These are phyloP conservation scores for Epistrophe grossulariae DNA, from an alignment of 2,888 invertebrate genomes.

Conservation along the genomic window DNA sequence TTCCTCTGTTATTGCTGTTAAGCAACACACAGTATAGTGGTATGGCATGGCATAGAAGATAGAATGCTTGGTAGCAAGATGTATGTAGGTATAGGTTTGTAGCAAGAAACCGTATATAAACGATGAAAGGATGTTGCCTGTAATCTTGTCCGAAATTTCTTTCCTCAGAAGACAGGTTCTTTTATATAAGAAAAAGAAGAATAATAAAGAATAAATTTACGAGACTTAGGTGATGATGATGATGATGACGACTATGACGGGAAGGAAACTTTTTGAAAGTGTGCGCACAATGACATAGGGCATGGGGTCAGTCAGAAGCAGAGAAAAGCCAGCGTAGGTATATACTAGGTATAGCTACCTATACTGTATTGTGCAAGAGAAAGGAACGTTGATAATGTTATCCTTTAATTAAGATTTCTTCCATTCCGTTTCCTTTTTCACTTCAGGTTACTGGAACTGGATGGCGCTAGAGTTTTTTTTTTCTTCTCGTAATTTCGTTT, in stretches of 20 bases:
- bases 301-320: not conserved
- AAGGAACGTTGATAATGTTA: slow-evolving; percentile 51
- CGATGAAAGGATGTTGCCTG: slow-evolving; percentile 48
- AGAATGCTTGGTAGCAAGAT: not conserved
- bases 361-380: not conserved
- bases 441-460: slow-evolving; percentile 43
- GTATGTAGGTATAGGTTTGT: slow-evolving; percentile 13
- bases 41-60: not conserved
- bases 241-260: slow-evolving; percentile 2
- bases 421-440: slow-evolving; percentile 65
- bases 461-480: slow-evolving; percentile 25
- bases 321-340: not conserved
- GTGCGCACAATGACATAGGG: not conserved
- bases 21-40: slow-evolving; percentile 42
- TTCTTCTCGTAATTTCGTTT: slow-evolving; percentile 58
- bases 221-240: slow-evolving; percentile 29
- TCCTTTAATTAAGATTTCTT: slow-evolving; percentile 74
- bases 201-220: slow-evolving; percentile 30
- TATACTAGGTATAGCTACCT: no score
- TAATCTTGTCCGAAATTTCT: slow-evolving; percentile 58
- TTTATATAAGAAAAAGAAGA: not conserved
- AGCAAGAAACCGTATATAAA: slow-evolving; percentile 28
- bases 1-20: slow-evolving; percentile 67
- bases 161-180: slow-evolving; percentile 33
- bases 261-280: slow-evolving; percentile 19